Conservation (phyloP, 2,113 vertebrate species). For the Myxocyprinus asiaticus region DNA sequence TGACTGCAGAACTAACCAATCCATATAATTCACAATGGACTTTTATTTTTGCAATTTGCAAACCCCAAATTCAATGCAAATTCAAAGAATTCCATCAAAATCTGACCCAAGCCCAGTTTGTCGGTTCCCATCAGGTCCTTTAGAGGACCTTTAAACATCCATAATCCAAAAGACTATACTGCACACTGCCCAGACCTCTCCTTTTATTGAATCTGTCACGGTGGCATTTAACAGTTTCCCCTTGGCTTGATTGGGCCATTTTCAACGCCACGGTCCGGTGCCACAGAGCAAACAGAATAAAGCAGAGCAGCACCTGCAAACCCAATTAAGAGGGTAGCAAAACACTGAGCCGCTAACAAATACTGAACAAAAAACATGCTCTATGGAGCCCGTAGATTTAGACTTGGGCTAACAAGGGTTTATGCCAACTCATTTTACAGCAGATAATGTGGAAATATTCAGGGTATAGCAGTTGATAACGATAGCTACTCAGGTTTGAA, state of each 20-base stretch:
- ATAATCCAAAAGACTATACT: not conserved
- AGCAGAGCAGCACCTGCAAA: slow-evolving; percentile 44
- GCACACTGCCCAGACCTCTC: not conserved
- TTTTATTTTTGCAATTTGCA: too few relatives aligned
- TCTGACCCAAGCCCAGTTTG: too few relatives aligned
- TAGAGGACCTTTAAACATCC: not conserved
- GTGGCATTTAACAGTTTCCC: not conserved
- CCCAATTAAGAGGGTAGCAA: slow-evolving; percentile 56
- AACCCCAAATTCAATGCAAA: too few relatives aligned
- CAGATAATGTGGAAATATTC: not conserved
- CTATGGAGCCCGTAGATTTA: not conserved
- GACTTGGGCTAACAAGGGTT: not conserved
- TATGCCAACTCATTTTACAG: not conserved
- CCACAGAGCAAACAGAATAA: slow-evolving; percentile 11
- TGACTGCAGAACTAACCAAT: too few relatives aligned
- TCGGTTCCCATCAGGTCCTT: too few relatives aligned
- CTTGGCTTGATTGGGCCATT: slow-evolving; percentile 7
- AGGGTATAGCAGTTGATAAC: too few relatives aligned
- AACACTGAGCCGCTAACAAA: slow-evolving; percentile 44
- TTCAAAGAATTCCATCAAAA: too few relatives aligned
- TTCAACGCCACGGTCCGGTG: not conserved
- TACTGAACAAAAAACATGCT: slow-evolving; percentile 35
- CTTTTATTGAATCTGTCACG: not conserved
- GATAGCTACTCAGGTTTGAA: not conserved
- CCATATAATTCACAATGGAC: too few relatives aligned